Evolutionary conservation across 2,888 invertebrate species (phyloP), one percentile per base, ranked within the genome.

Genomic region (Synergus laeviventris): DNA sequence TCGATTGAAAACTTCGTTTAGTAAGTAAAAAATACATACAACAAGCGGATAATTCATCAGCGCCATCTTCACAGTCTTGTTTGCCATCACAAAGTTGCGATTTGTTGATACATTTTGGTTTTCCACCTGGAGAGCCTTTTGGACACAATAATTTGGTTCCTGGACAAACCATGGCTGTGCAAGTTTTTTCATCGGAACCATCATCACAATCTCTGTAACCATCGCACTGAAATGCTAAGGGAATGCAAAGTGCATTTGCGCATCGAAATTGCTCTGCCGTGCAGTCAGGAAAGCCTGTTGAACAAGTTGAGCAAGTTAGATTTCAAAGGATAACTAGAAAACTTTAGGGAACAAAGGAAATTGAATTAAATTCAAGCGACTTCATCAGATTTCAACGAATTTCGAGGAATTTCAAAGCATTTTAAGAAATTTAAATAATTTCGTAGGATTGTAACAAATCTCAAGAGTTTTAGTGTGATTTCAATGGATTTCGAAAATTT

Each of bases 171-270:
- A 97, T 95, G 76, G 95, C 94, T 14, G 96, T 96, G 91, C 97
- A 97, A 92, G 97, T 96, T 82, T 94, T 93, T 88, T 98, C 97
- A 90, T 97, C 97, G 16, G 96, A 96, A 54, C 96, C 96, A 88
- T 99, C 99, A 0, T 95, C 94, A 91, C 99, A 99, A 91, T 99
- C 99, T 81, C 94, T 93, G 92, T 96, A 96, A 38, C 97, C 96
- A 88, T 96, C 96, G 91, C 97, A 97, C 89, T 95, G 96, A 91
- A 95, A 97, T 73, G 94, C 94, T 73, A 94, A 93, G 0, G 98
- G 98, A 86, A 99, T 98, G 91, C 99, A 99, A 14, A 98, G 93
- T 0, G 96, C 96, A 91, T 98, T 98, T 83, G 95, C 94, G 92
- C 98, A 98, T 54, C 97, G 94, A 92, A 98, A 98, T 92, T 98